Evolutionary conservation across 2,888 invertebrate genomes (phyloP), one percentile per base, ranked within the genome.

Genomic region (Auanema freiburgensis): DNA sequence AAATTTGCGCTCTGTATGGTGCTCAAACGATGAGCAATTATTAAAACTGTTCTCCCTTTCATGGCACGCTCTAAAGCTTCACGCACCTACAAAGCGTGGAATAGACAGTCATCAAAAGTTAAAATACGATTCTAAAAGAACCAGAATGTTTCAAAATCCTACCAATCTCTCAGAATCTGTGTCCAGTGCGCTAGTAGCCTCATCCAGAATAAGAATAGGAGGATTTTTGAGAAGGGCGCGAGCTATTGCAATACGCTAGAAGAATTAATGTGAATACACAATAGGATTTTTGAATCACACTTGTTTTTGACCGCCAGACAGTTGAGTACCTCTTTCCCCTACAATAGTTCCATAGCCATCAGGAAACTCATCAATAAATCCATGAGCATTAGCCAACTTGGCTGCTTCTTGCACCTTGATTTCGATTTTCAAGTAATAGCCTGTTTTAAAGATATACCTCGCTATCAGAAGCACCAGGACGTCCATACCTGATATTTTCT

Each of bases 401-500:
- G 96, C 92, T 1, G 92, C 95, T 82, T 89, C 88, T 40, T 88
- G 87, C 0, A 92, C 72, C 79, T 79, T 16, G 25, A 74, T 41
- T 44, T 16, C 8, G 18, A n/a, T 16, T 3, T 18, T 14, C 5
- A 14, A 5, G 6, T 21, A 23, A 33, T 51, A 12, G 44, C 33
- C 33, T 46, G 12, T 4, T 11, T 57, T 2, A 11, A 67, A 60
- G n/a, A 12, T 44, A 18, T 16, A 88, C 88, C 85, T 88, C 87
- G 25, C 78, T 74, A 79, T 88, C 87, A 3, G 87, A 85, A 10
- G 88, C 88, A 57, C 85, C 83, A 1, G 88, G 87, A 46, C 83
- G 78, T 0, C 94, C 94, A 83, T 94, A 97, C 58, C 93, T 88
- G 61, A 97, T 96, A 85, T 97, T 97, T 86, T 97, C 96, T 84